A percentile compares a stretch with the other conserved stretches of the same genome.
phyloP scores from a whole-genome alignment of 2,888 invertebrate genomes.

The Heliconius sara region DNA sequence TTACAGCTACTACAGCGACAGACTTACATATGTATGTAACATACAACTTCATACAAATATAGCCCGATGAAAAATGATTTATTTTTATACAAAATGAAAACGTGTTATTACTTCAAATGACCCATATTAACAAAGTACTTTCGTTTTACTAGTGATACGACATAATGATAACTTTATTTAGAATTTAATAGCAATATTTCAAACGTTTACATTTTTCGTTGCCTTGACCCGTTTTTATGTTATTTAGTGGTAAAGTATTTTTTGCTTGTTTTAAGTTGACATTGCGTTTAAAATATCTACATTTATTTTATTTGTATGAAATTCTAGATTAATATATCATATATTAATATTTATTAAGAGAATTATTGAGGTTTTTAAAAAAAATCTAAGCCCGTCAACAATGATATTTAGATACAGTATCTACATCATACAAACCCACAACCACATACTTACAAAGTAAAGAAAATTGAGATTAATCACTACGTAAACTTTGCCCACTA shows the following conservation, averaged over 20 bases:
- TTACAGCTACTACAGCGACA: slow-evolving; percentile 50
- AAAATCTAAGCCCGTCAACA: too few species aligned
- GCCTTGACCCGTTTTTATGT: slow-evolving; percentile 11
- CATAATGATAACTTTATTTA: slow-evolving; percentile 4
- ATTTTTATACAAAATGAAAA: neutral
- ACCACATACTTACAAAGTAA: neutral
- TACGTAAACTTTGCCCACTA: neutral
- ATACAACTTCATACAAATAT: slow-evolving; percentile 12
- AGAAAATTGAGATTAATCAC: neutral
- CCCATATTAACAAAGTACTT: slow-evolving; percentile 12
- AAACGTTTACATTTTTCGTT: slow-evolving; percentile 1
- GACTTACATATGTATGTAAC: slow-evolving; percentile 23
- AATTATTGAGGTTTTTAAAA: too few species aligned
- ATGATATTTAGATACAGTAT: too few species aligned
- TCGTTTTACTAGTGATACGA: neutral
- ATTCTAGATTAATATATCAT: neutral
- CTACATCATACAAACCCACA: too few species aligned
- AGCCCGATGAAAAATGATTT: slow-evolving; percentile 7
- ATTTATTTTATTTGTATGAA: neutral
- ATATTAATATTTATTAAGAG: neutral
- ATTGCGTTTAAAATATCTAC: neutral
- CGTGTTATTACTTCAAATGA: slow-evolving; percentile 1
- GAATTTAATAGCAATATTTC: slow-evolving; percentile 9
- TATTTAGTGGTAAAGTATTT: slow-evolving; percentile 1
- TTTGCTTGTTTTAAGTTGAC: slow-evolving; percentile 1